phyloP scores from a whole-genome alignment of 2,113 vertebrate genomes.

The Ibidorhyncha struthersii region DNA sequence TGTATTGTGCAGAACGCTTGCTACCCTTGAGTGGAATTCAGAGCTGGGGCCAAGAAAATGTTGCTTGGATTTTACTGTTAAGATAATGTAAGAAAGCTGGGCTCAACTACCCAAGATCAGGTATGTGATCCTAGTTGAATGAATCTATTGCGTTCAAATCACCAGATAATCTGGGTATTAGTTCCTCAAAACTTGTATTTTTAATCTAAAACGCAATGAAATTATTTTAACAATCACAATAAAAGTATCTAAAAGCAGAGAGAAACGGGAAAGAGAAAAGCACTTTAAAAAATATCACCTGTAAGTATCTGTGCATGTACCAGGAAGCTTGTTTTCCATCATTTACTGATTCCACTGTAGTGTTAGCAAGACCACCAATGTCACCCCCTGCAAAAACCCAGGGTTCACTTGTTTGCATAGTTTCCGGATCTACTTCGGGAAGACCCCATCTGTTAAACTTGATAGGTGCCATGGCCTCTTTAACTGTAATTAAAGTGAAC shows the following conservation, averaged over 20 bases:
- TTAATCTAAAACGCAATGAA: background rate
- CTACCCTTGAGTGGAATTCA: background rate
- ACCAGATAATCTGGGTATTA: background rate
- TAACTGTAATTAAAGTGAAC: conserved; percentile 76
- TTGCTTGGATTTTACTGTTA: background rate
- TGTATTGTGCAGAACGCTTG: background rate
- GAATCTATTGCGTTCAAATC: background rate
- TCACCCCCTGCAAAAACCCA: conserved; percentile 95
- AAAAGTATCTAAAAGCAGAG: background rate
- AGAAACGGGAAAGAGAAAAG: background rate
- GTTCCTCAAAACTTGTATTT: background rate
- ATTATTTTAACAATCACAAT: background rate
- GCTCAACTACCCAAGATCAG: background rate
- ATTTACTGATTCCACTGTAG: conserved; percentile 92
- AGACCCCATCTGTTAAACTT: conserved; percentile 89
- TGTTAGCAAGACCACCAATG: conserved; percentile 87
- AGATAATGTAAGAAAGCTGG: background rate
- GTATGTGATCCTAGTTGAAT: background rate
- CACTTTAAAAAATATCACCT: conserved; percentile 70
- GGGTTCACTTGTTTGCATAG: conserved; percentile 91
- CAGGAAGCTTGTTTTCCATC: conserved; percentile 95
- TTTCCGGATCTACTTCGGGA: conserved; percentile 88
- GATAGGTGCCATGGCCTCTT: conserved; percentile 86
- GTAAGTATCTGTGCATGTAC: conserved; percentile 90
- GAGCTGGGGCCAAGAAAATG: background rate